Percentiles rank a stretch among this genome's conserved stretches.
phyloP scores from a whole-genome alignment of 2,888 invertebrate genomes.

The Lycophotia porphyrea region DNA sequence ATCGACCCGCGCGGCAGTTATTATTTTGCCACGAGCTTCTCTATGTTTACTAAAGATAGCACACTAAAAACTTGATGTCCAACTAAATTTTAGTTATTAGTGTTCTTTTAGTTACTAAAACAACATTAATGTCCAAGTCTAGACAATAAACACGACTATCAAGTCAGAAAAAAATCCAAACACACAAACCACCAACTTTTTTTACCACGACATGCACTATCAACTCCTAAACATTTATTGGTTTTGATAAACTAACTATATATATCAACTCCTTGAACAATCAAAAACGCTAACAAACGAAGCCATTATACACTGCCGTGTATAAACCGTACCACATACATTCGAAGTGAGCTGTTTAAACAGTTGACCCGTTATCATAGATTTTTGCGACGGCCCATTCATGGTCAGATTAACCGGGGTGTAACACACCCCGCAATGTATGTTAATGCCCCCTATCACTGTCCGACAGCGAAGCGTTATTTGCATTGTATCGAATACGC shows the following conservation, averaged over 20 bases:
- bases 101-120: no score
- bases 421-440: slow-evolving; percentile 74
- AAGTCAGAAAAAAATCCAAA: background rate
- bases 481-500: slow-evolving; percentile 84
- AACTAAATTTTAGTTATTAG: no score
- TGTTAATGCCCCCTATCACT: slow-evolving; percentile 85
- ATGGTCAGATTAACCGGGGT: slow-evolving; percentile 75
- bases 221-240: no score
- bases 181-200: slow-evolving; percentile 1
- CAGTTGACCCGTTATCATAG: slow-evolving; percentile 63
- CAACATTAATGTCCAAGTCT: background rate
- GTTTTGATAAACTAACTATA: no score
- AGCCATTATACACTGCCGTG: slow-evolving; percentile 49
- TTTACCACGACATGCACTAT: slow-evolving; percentile 27
- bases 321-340: slow-evolving; percentile 51
- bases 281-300: slow-evolving; percentile 45
- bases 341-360: slow-evolving; percentile 60
- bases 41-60: background rate
- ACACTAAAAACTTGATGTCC: background rate
- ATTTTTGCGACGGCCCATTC: slow-evolving; percentile 67
- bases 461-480: slow-evolving; percentile 79
- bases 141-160: background rate
- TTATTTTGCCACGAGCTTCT: no score
- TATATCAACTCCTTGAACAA: slow-evolving; percentile 31
- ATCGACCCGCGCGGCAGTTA: no score